These are phyloP conservation scores for Metellina segmentata DNA, from an alignment of 2,888 invertebrate genomes.

Conservation along the genomic window DNA sequence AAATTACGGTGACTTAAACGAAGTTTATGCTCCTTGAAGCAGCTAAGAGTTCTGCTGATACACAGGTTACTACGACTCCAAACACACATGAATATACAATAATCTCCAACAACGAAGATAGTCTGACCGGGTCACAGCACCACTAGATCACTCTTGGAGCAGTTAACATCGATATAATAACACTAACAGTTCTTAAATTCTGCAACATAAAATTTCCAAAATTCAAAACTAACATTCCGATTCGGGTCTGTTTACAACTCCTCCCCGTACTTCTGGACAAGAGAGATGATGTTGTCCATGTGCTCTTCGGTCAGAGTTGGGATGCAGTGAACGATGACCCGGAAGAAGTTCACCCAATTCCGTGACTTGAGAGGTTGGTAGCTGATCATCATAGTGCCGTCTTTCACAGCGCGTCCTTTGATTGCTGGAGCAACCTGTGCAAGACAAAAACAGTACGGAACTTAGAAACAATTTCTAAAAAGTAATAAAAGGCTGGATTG, in stretches of 20 bases:
- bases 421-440: slow-evolving; percentile 86
- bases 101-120: slow-evolving; percentile 10
- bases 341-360: slow-evolving; percentile 87
- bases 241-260: slow-evolving; percentile 37
- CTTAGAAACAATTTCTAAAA: too few species aligned
- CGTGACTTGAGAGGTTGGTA: slow-evolving; percentile 86
- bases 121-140: slow-evolving; percentile 41
- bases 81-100: slow-evolving; percentile 18
- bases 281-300: slow-evolving; percentile 85
- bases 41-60: not conserved
- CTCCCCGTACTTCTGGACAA: slow-evolving; percentile 85
- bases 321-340: slow-evolving; percentile 88
- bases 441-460: not conserved
- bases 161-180: slow-evolving; percentile 33
- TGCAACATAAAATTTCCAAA: slow-evolving; percentile 1
- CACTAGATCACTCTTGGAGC: slow-evolving; percentile 42
- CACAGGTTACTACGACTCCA: not conserved
- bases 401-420: slow-evolving; percentile 86
- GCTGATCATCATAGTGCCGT: slow-evolving; percentile 88
- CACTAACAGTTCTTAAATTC: slow-evolving; percentile 39
- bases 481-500: too few species aligned
- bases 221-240: slow-evolving; percentile 27
- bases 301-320: slow-evolving; percentile 84
- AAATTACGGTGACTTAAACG: not conserved
- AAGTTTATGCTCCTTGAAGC: not conserved